A percentile compares a stretch with the other conserved stretches of the same genome.
Conservation (phyloP, 2,797 vertebrate species). For the Myotis findleyi region DNA sequence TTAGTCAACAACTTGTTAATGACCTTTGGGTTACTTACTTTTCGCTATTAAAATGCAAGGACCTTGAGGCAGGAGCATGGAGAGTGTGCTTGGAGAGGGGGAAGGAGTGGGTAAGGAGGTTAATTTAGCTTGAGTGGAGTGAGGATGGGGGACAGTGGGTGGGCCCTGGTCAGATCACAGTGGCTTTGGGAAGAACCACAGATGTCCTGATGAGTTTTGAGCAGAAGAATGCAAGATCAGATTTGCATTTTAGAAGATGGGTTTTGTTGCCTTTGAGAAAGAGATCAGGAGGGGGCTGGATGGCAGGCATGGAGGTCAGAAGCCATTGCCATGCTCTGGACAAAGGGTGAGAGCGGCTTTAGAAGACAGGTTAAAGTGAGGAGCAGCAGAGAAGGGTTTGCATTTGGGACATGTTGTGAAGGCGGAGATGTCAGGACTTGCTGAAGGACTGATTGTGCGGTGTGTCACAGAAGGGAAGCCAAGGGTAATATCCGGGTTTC, state of each 20-base stretch:
- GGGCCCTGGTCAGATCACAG: neutral
- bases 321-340: neutral
- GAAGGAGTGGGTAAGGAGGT: neutral
- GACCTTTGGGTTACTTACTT: neutral
- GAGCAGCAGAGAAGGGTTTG: neutral
- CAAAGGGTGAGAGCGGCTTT: neutral
- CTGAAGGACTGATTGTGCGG: neutral
- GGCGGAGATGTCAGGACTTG: neutral
- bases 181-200: neutral
- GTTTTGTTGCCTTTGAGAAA: neutral
- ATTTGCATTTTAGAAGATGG: neutral
- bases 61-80: neutral
- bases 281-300: neutral
- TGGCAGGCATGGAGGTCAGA: neutral
- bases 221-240: neutral
- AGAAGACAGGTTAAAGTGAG: neutral
- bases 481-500: neutral
- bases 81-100: neutral
- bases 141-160: neutral
- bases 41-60: conserved; percentile 20
- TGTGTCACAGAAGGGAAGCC: neutral
- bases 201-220: neutral
- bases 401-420: neutral
- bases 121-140: neutral
- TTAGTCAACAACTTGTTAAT: neutral